Evolutionary conservation across 2,888 invertebrate species (phyloP).

Genomic region (Leptinotarsa haldemani): DNA sequence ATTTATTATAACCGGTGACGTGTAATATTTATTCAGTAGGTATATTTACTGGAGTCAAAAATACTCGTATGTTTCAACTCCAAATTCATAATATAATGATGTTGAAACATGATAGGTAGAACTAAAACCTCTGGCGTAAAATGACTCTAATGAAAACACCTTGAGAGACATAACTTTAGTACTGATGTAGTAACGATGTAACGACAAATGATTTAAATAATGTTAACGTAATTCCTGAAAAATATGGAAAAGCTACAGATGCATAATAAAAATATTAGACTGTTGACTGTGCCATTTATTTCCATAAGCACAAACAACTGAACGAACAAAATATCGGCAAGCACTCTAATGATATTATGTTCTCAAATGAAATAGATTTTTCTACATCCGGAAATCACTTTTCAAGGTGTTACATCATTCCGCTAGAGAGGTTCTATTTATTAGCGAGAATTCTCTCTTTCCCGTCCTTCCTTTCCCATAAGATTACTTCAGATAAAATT

Average conservation of each 20-base stretch:
- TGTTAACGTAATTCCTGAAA: too few species aligned
- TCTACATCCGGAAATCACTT: conserved; percentile 5
- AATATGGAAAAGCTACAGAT: neutral
- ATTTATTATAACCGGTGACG: too few species aligned
- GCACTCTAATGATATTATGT: neutral
- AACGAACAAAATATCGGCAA: neutral
- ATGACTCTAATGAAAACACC: too few species aligned
- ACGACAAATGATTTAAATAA: too few species aligned
- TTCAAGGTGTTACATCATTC: conserved; percentile 8
- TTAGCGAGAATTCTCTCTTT: conserved; percentile 14
- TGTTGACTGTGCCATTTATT: conserved; percentile 9
- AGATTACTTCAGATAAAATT: conserved; percentile 26
- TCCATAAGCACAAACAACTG: conserved; percentile 6
- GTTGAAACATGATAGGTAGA: too few species aligned
- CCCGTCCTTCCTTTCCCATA: neutral
- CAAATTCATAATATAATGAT: too few species aligned
- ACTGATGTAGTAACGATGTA: too few species aligned
- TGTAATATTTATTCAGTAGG: too few species aligned
- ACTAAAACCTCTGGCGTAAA: too few species aligned
- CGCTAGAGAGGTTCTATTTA: conserved; percentile 12
- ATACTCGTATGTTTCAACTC: too few species aligned
- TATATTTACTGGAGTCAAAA: too few species aligned
- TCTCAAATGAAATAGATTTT: conserved; percentile 8
- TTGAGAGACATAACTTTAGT: too few species aligned
- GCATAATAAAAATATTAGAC: neutral